phyloP scores from a whole-genome alignment of 2,797 vertebrate species.

The Loriculus beryllinus region DNA sequence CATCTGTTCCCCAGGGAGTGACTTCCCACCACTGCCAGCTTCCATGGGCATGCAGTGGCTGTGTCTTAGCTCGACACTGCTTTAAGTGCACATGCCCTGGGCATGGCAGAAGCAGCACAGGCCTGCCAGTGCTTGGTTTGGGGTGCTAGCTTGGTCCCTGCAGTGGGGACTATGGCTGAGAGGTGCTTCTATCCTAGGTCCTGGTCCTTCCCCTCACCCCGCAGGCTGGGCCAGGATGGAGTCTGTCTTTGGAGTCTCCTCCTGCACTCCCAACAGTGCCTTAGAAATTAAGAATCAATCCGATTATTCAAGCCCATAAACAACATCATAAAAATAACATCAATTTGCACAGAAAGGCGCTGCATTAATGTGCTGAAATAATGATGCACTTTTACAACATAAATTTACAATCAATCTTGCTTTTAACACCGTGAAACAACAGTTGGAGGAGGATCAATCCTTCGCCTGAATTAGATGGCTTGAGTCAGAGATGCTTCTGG shows the following conservation, averaged over 20 bases:
- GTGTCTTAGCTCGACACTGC: fast-evolving
- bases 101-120: neutral
- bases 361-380: slow-evolving; percentile 70
- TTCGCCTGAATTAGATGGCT: slow-evolving; percentile 40
- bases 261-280: slow-evolving; percentile 16
- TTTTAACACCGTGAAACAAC: slow-evolving; percentile 48
- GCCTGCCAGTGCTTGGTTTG: fast-evolving
- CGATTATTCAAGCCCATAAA: slow-evolving; percentile 76
- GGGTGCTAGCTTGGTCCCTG: neutral
- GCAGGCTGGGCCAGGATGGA: neutral
- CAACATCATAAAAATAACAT: slow-evolving; percentile 76
- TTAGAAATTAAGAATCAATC: slow-evolving; percentile 74
- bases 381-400: slow-evolving; percentile 66
- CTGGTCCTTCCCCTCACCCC: fast-evolving
- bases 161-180: fast-evolving
- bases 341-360: slow-evolving; percentile 70
- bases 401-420: slow-evolving; percentile 72
- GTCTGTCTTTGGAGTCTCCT: neutral
- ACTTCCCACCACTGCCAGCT: neutral
- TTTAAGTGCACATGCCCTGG: neutral
- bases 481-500: slow-evolving; percentile 49
- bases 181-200: fast-evolving
- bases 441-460: slow-evolving; percentile 57
- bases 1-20: neutral
- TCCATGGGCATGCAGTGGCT: fast-evolving